Evolutionary conservation across 2,888 invertebrate genomes (phyloP), one percentile per base, ranked within the genome.

Genomic region (Caenorhabditis imperialis): DNA sequence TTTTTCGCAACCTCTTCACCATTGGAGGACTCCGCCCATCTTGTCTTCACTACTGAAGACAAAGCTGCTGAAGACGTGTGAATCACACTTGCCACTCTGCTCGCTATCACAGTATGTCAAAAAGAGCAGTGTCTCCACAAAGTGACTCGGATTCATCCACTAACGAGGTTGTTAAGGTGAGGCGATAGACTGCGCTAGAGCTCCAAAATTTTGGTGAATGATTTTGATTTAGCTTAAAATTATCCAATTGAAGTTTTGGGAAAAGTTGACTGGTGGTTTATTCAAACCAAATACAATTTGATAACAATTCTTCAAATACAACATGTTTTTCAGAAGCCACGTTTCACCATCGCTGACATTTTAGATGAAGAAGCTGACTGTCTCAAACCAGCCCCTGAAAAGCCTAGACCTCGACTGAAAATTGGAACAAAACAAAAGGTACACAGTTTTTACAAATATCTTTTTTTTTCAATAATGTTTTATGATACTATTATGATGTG

Each of bases 281-380:
- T n/a, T n/a, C n/a, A n/a, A n/a, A n/a, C n/a, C n/a, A n/a, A n/a
- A n/a, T n/a, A n/a, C n/a, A n/a, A n/a, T n/a, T n/a, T n/a, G n/a
- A n/a, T n/a, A n/a, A n/a, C n/a, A n/a, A n/a, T n/a, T n/a, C n/a
- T n/a, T n/a, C 30, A 30, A 30, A 30, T 7, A 7, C 10, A 30
- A 6, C 30, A 30, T 51, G 8, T 18, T 7, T 44, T 54, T 23
- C 48, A 73, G 73, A 65, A 65, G 27, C 42, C 73, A 6, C 58
- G 60, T 7, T 73, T 73, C 53, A 55, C 73, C 2, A 73, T 73
- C n/a, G 73, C 65, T 25, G 48, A 73, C 16, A 54, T 73, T 50
- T 35, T 73, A 30, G 71, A 71, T 33, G 71, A 63, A 18, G 62
- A 63, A 22, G 53, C 18, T 6, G 50, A 55, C 3, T 48, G 50